Evolutionary conservation across 2,888 invertebrate genomes (phyloP).

Genomic region (Nyleta sp.): DNA sequence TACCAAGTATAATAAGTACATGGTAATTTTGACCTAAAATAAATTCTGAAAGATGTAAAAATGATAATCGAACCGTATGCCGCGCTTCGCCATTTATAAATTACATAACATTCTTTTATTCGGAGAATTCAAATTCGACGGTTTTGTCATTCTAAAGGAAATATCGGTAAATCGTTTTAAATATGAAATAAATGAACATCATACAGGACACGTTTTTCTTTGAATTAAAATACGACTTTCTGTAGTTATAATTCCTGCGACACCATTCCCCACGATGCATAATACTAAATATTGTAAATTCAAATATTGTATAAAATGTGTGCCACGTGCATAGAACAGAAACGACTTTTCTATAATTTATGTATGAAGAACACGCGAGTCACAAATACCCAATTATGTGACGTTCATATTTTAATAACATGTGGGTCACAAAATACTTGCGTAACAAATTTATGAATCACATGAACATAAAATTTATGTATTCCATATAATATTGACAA

Average conservation of each 20-base stretch:
- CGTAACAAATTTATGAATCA: neutral
- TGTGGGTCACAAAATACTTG: neutral
- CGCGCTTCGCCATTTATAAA: too few species aligned
- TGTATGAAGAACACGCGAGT: constrained; percentile 17
- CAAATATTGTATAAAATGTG: constrained; percentile 5
- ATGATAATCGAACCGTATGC: neutral
- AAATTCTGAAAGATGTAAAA: constrained; percentile 1
- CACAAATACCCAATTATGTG: constrained; percentile 9
- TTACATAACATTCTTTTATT: too few species aligned
- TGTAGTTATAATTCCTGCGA: neutral
- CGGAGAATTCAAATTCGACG: too few species aligned
- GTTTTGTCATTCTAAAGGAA: too few species aligned
- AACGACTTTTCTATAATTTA: constrained; percentile 17
- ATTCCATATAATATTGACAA: too few species aligned
- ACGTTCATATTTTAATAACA: constrained; percentile 11
- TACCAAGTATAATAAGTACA: constrained; percentile 14
- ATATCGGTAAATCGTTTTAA: too few species aligned
- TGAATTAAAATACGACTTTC: too few species aligned
- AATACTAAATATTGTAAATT: neutral
- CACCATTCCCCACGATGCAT: neutral
- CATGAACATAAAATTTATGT: too few species aligned
- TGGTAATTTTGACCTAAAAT: constrained; percentile 24
- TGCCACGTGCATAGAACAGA: constrained; percentile 13
- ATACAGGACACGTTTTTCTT: too few species aligned
- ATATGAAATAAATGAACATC: too few species aligned